Evolutionary conservation across 2,888 invertebrate genomes (phyloP).

Genomic region (Hydrotaea diabolus): DNA sequence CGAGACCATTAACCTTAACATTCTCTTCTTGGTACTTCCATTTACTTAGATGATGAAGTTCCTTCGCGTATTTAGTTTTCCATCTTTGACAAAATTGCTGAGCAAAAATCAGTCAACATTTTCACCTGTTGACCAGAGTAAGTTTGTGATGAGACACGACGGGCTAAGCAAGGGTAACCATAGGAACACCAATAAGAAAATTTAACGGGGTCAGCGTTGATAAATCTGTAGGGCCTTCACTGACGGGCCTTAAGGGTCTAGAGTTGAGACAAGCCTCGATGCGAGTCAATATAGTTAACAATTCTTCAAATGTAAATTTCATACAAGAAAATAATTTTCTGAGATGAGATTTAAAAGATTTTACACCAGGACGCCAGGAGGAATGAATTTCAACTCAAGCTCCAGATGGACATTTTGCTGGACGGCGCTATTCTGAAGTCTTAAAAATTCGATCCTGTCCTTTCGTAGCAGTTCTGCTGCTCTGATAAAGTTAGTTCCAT

Average conservation of each 20-base stretch:
- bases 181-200: constrained; percentile 25
- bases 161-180: constrained; percentile 12
- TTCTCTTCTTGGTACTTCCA: constrained; percentile 43
- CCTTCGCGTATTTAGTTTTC: constrained; percentile 30
- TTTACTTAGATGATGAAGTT: constrained; percentile 48
- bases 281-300: constrained; percentile 6
- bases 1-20: too few species aligned
- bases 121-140: constrained; percentile 9
- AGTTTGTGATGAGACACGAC: not conserved
- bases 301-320: constrained; percentile 25
- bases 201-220: constrained; percentile 27
- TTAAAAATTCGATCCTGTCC: too few species aligned
- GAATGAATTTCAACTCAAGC: constrained; percentile 24
- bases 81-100: constrained; percentile 35
- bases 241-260: constrained; percentile 23
- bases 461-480: too few species aligned
- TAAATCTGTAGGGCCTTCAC: constrained; percentile 19
- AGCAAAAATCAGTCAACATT: not conserved
- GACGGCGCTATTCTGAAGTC: too few species aligned
- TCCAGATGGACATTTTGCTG: not conserved
- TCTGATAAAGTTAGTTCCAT: constrained; percentile 36
- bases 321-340: constrained; percentile 13
- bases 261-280: too few species aligned
- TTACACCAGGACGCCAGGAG: constrained; percentile 32
- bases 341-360: constrained; percentile 35